phyloP scores from a whole-genome alignment of 1,140 invertebrate genomes.

The Drosophila pandora region DNA sequence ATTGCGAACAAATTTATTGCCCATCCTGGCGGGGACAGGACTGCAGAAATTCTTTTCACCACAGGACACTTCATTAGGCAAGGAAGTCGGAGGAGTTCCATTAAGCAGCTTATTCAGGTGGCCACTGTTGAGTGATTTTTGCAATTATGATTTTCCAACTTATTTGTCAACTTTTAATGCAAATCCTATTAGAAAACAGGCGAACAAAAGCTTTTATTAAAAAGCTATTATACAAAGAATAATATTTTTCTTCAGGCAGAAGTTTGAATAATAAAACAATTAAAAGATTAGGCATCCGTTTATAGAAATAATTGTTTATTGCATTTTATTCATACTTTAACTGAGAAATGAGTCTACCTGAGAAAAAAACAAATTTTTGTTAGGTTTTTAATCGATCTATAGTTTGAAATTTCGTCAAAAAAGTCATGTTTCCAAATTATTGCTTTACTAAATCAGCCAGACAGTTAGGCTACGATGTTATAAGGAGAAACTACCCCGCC shows the following conservation, averaged over 20 bases:
- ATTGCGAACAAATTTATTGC: conserved; percentile 20
- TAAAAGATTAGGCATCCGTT: not conserved
- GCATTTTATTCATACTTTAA: too few species aligned
- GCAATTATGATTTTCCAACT: conserved; percentile 56
- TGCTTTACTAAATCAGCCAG: conserved; percentile 50
- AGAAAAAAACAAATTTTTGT: not conserved
- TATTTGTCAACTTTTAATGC: conserved; percentile 58
- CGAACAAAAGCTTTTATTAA: conserved; percentile 3
- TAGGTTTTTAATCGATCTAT: conserved; percentile 19
- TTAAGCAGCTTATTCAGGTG: conserved; percentile 24
- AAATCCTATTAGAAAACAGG: conserved; percentile 41
- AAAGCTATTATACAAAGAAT: not conserved
- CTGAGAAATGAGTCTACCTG: too few species aligned
- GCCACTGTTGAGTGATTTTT: conserved; percentile 24
- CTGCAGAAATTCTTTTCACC: conserved; percentile 5
- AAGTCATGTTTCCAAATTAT: conserved; percentile 68
- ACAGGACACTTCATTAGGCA: conserved; percentile 17
- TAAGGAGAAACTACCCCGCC: conserved; percentile 9
- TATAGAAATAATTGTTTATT: not conserved
- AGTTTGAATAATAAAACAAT: not conserved
- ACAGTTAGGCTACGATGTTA: conserved; percentile 38
- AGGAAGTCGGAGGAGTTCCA: conserved; percentile 12
- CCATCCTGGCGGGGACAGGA: conserved; percentile 2
- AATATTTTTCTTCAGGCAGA: not conserved
- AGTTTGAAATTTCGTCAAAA: conserved; percentile 22